Conservation (phyloP, 2,797 vertebrate species). For the Nannoperca australis region DNA sequence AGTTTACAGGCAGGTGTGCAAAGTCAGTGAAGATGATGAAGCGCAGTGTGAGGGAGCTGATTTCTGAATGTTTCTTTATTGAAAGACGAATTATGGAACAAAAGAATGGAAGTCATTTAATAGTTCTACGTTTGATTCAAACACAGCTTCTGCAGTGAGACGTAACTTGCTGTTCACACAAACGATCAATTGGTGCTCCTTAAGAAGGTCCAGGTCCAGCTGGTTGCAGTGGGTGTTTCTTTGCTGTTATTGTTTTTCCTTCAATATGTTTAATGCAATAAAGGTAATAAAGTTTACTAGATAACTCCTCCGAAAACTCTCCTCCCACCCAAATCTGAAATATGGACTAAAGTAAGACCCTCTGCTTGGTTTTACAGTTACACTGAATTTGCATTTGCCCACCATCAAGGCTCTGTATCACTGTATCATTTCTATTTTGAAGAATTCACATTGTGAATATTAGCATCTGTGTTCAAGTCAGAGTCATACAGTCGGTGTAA, state of each 20-base stretch:
- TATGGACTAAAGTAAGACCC: not conserved
- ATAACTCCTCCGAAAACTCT: not conserved
- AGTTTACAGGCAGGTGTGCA: too few relatives aligned
- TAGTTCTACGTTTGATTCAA: not conserved
- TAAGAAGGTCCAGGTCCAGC: not conserved
- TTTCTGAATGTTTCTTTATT: slow-evolving; percentile 12
- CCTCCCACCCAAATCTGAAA: not conserved
- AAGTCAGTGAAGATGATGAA: not conserved
- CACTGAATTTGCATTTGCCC: not conserved
- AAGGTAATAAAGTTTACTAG: not conserved
- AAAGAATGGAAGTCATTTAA: not conserved
- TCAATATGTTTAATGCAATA: not conserved
- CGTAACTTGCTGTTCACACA: not conserved
- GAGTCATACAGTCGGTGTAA: slow-evolving; percentile 12
- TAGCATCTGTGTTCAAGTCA: slow-evolving; percentile 32
- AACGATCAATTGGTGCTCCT: not conserved
- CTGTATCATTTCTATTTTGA: not conserved
- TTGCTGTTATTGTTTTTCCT: not conserved
- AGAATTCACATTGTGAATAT: slow-evolving; percentile 66
- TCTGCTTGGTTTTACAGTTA: slow-evolving; percentile 12
- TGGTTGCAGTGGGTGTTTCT: not conserved
- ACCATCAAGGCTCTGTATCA: slow-evolving; percentile 11
- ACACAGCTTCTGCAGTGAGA: not conserved
- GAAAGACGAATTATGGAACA: not conserved
- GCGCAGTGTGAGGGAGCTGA: not conserved